Conservation (phyloP, 1,140 invertebrate species). For the Proales similis region DNA sequence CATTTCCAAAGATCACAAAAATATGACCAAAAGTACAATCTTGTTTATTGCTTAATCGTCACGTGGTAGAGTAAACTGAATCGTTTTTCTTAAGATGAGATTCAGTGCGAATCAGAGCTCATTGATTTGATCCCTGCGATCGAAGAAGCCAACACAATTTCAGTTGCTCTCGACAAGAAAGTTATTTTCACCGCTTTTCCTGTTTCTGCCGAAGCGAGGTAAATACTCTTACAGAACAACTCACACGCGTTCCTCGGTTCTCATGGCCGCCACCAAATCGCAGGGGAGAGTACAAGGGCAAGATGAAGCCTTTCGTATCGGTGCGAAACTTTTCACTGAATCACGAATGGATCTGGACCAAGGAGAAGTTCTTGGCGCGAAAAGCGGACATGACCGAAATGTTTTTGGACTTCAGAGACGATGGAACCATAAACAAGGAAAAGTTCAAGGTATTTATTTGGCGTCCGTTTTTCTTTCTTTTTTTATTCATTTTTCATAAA, state of each 20-base stretch:
- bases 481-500: too few relatives aligned
- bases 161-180: conserved; percentile 58
- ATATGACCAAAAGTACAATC: background rate
- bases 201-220: conserved; percentile 56
- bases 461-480: too few relatives aligned
- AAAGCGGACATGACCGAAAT: conserved; percentile 62
- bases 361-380: conserved; percentile 58
- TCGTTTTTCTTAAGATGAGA: conserved; percentile 50
- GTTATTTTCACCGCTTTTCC: conserved; percentile 60
- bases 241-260: background rate
- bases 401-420: conserved; percentile 55
- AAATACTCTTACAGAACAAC: background rate
- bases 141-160: conserved; percentile 60
- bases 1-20: conserved; percentile 12
- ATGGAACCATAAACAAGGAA: conserved; percentile 20
- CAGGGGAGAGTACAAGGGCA: conserved; percentile 34
- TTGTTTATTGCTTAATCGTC: background rate
- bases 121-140: conserved; percentile 59
- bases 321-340: conserved; percentile 55
- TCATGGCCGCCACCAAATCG: background rate
- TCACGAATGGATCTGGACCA: conserved; percentile 59
- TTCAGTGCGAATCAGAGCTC: conserved; percentile 58
- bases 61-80: background rate
- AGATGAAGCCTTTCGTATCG: conserved; percentile 7
- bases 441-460: conserved; percentile 31